Base-by-base conservation (phyloP, 2,888 invertebrate genomes). In the Tenthredo livida region DNA sequence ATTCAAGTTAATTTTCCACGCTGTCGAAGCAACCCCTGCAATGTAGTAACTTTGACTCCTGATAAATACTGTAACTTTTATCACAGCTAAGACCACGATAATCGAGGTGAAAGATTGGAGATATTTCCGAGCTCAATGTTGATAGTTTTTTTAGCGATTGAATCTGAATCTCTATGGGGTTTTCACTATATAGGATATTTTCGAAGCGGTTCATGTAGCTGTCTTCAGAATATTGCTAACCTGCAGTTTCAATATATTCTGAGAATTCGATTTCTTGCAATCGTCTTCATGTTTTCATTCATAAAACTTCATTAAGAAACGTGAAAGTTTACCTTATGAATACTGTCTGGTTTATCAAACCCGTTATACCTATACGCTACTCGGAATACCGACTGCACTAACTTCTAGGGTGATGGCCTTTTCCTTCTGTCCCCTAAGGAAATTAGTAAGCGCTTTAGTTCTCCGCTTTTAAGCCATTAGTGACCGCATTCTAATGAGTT, bases 351-450 rank as follows among this genome's bases (percentile, higher is more conserved):
- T 50, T 54, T 25, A 50, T 33, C 77, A 10, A 54, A 54, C 54
- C 77, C 21, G 29, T 77, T 77, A 21, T 77, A 7, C 77, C 50
- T 29, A 12, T 29, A 12, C 40, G 15, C 10, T 70, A 70, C 9
- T 37, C 70, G 70, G 15, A 33, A 70, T 54, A 54, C 54, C n/a
- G 2, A n/a, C 37, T 70, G 33, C 17, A 37, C 37, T 43, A 43
- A 73, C 40, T 73, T 21, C n/a, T n/a, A 37, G 43, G n/a, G 43
- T 29, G 21, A 40, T 12, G 17, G 43, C 40, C 43, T 73, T 37
- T 73, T 73, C 43, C 21, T 43, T 17, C 50, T 77, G n/a, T 77
- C 50, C 75, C 50, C 50, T 10, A 37, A 77, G 75, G 50, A 77
- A 77, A 50, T 77, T 77, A 50, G 10, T 17, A 50, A 29, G 17